A percentile compares a stretch with the other conserved stretches of the same genome.
phyloP scores from a whole-genome alignment of 2,888 invertebrate species.

The Celastrina argiolus region DNA sequence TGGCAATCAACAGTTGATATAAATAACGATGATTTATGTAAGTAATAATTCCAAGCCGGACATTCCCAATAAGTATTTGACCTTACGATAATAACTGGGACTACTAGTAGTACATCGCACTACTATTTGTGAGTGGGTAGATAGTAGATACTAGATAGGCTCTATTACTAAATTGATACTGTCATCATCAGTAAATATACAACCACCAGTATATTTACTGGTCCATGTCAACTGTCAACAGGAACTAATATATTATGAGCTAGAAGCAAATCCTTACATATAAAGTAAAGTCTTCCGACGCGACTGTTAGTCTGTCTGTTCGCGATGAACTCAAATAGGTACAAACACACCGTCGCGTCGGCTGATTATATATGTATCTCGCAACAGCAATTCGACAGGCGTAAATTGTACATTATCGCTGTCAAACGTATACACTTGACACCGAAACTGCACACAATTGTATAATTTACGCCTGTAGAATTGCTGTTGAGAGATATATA shows the following conservation, averaged over 20 bases:
- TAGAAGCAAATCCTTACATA: neutral
- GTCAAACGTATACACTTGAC: too few species aligned
- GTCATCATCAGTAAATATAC: too few species aligned
- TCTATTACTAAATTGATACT: neutral
- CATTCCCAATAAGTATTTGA: slow-evolving; percentile 3
- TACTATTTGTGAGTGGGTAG: neutral
- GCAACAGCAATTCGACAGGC: too few species aligned
- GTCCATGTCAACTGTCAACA: neutral
- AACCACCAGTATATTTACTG: neutral
- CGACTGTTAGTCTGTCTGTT: too few species aligned
- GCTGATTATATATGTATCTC: too few species aligned
- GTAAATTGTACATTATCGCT: too few species aligned
- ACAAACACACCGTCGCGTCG: too few species aligned
- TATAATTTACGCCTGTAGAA: too few species aligned
- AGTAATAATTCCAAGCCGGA: neutral
- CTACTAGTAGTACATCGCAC: neutral
- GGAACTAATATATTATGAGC: neutral
- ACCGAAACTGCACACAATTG: too few species aligned
- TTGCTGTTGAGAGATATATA: too few species aligned
- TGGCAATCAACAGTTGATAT: neutral
- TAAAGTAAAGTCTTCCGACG: neutral
- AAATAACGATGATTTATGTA: neutral
- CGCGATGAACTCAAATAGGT: too few species aligned
- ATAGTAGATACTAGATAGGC: neutral
- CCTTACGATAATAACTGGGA: slow-evolving; percentile 5